Conservation (phyloP, 2,113 vertebrate genomes). For the Balaeniceps rex region DNA sequence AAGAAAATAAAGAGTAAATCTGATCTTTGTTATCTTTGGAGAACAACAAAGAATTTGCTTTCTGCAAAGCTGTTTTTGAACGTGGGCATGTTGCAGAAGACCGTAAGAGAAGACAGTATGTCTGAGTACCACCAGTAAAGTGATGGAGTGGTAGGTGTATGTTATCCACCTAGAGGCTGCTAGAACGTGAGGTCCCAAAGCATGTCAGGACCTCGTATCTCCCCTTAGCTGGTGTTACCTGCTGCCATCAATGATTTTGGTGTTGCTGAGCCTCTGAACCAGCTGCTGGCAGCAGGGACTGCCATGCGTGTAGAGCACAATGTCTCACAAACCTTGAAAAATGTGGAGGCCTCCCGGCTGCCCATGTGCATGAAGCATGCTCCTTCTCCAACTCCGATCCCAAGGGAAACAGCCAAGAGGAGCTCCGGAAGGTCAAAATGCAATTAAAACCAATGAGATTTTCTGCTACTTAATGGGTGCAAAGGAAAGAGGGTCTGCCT, state of each 20-base stretch:
- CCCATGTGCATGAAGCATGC: not conserved
- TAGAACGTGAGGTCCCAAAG: not conserved
- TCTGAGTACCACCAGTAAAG: not conserved
- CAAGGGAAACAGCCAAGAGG: not conserved
- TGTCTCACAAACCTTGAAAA: not conserved
- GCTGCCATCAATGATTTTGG: not conserved
- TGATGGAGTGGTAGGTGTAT: not conserved
- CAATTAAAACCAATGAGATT: slow-evolving; percentile 20
- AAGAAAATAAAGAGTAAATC: not conserved
- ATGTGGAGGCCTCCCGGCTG: not conserved
- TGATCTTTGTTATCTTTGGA: not conserved
- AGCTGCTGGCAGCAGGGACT: not conserved
- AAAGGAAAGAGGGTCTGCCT: not conserved
- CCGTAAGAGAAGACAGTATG: not conserved
- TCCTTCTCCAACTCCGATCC: not conserved
- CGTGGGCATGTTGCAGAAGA: not conserved
- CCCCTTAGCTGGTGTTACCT: not conserved
- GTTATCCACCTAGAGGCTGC: not conserved
- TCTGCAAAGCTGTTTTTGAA: not conserved
- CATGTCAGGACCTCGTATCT: fast-evolving
- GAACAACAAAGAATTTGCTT: not conserved
- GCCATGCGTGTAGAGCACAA: not conserved
- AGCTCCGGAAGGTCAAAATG: not conserved
- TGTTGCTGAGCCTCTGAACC: not conserved
- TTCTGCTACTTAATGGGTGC: not conserved